Conservation (phyloP, 1,140 invertebrate genomes). For the Euschistus heros region DNA sequence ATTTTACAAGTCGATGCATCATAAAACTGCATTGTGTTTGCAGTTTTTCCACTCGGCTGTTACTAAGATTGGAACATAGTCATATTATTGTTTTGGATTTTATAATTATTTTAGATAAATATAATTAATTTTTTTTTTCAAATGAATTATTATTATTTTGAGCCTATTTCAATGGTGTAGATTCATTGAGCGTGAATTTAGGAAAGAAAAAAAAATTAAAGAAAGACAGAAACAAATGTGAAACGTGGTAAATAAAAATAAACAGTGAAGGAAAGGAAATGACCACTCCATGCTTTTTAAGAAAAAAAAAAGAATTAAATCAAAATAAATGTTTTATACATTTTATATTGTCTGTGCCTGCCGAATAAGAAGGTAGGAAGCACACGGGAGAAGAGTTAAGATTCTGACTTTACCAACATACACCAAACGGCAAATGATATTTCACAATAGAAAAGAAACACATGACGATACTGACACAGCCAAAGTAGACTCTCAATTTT, state of each 20-base stretch:
- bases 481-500: constrained; percentile 22
- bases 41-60: too few relatives aligned
- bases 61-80: too few relatives aligned
- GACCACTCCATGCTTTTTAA: background rate
- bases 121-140: too few relatives aligned
- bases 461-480: constrained; percentile 23
- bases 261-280: background rate
- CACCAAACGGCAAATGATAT: constrained; percentile 11
- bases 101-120: too few relatives aligned
- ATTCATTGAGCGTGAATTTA: background rate
- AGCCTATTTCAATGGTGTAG: too few relatives aligned
- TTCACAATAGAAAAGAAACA: constrained; percentile 23
- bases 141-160: too few relatives aligned
- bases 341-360: background rate
- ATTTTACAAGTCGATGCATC: too few relatives aligned
- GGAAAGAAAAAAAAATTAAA: background rate
- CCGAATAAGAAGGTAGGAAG: background rate
- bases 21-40: too few relatives aligned
- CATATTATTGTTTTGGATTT: too few relatives aligned
- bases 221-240: background rate
- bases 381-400: constrained; percentile 20
- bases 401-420: constrained; percentile 18
- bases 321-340: too few relatives aligned
- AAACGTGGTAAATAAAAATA: background rate
- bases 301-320: too few relatives aligned